Evolutionary conservation across 2,797 vertebrate species (phyloP), one percentile per base, ranked within the genome.

Genomic region (Lepidocolaptes lacrymiger): DNA sequence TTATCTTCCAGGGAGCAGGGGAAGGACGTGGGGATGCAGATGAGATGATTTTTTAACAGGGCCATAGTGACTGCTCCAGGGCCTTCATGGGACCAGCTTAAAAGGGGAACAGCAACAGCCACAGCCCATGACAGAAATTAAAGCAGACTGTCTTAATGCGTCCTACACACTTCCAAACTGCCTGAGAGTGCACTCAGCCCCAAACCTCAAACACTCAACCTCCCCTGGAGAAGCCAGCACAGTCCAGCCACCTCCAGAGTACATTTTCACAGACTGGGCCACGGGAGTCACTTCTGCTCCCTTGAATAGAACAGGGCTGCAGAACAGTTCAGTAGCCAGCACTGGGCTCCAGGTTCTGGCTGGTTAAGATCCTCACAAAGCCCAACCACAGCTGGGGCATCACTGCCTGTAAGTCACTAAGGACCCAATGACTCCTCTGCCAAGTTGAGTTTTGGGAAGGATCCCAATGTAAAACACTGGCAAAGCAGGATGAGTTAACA

Each of bases 81-180:
- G 59, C 51, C 66, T 69, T 66, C 39, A 6, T 5, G 2, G 27
- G 11, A 34, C 58, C 59, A 37, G 37, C 39, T 43, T 14, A 9
- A 24, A 27, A 44, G 21, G 19, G 43, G 17, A 6, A 17, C 37
- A 30, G 27, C 7, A 43, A 48, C 58, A 62, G 30, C 23, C 43
- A 55, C 3, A 68, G 56, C 46, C 30, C 39, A 12, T 56, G 37
- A 8, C 18, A 37, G 32, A 69, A 71, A 26, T 22, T 4, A 23
- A 56, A 39, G 66, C 56, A 43, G 36, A 2, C 28, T 27, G 74
- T 24, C 59, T 19, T 11, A 41, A 36, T 20, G 61, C 52, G 18
- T 46, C n/a, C 19, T 23, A 9, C 7, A 3, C 0, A 6, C 16
- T 59, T 37, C 37, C 0, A 0, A 48, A 14, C 52, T 49, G n/a